Evolutionary conservation across 2,113 vertebrate genomes (phyloP).

Genomic region (Mobula hypostoma): DNA sequence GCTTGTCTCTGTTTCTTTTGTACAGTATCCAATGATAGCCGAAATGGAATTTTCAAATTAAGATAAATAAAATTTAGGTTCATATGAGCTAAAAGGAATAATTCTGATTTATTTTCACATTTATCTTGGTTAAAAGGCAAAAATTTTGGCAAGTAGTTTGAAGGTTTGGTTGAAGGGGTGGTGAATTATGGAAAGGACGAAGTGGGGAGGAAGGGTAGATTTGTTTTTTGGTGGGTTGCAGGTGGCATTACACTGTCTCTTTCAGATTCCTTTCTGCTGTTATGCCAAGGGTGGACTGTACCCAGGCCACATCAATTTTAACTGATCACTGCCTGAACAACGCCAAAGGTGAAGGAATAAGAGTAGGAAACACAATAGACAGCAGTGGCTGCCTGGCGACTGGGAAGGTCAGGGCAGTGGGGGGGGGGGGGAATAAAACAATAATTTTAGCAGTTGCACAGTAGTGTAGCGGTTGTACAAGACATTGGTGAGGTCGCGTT

Average conservation of each 20-base stretch:
- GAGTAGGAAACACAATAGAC: background rate
- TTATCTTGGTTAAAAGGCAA: background rate
- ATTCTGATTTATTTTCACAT: background rate
- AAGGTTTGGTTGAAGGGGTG: background rate
- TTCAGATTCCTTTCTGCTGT: background rate
- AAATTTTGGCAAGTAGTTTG: background rate
- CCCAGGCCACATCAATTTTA: background rate
- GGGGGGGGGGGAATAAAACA: no score
- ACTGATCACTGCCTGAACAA: background rate
- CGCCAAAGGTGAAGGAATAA: background rate
- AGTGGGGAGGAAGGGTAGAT: no score
- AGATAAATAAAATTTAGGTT: background rate
- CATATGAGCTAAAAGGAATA: background rate
- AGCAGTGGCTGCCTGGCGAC: no score
- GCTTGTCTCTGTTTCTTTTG: background rate
- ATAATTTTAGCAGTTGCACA: no score
- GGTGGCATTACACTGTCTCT: background rate
- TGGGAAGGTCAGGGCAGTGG: no score
- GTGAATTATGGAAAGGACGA: background rate
- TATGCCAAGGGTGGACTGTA: background rate
- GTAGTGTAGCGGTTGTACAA: no score
- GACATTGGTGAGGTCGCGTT: no score
- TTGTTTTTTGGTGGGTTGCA: background rate
- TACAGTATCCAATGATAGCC: background rate
- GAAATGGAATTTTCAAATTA: background rate